A percentile compares a stretch with the other conserved stretches of the same genome.
Evolutionary conservation across 2,888 invertebrate genomes (phyloP).

Genomic region (Chloroclystis v-ata): DNA sequence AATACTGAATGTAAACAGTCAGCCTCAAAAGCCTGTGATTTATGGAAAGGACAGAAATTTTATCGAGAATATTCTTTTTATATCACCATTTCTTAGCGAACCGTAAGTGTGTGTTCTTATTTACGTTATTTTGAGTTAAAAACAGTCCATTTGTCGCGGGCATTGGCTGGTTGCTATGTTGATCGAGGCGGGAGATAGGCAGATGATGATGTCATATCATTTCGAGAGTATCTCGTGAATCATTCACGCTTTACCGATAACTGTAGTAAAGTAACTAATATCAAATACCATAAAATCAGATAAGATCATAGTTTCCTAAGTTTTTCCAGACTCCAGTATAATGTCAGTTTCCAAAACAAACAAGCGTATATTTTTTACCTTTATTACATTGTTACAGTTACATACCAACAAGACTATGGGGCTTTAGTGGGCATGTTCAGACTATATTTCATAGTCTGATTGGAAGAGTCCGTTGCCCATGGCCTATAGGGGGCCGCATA

Average conservation of each 20-base stretch:
- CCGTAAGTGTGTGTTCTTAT: conserved; percentile 82
- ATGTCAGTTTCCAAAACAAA: conserved; percentile 12
- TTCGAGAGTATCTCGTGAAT: conserved; percentile 19
- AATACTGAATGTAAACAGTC: conserved; percentile 90
- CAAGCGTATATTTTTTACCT: too few species aligned
- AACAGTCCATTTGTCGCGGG: background rate
- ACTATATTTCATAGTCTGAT: conserved; percentile 94
- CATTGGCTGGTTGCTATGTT: background rate
- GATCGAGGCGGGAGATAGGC: conserved; percentile 7
- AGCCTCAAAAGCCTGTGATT: conserved; percentile 86
- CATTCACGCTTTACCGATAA: conserved; percentile 20
- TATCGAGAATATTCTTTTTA: conserved; percentile 86
- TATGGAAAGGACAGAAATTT: conserved; percentile 87
- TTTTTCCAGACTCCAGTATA: too few species aligned
- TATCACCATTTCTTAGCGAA: conserved; percentile 86
- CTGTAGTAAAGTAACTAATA: background rate
- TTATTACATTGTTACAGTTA: conserved; percentile 81
- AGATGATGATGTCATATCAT: conserved; percentile 44
- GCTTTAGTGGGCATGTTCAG: conserved; percentile 96
- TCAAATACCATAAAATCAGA: too few species aligned
- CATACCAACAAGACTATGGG: conserved; percentile 93
- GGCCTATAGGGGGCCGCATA: conserved; percentile 91
- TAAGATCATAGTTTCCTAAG: too few species aligned
- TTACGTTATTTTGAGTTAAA: background rate
- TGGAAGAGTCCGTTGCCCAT: conserved; percentile 91